These are phyloP conservation scores for Acropora tenuis DNA, from an alignment of 64 coral and sea anemone species.

Conservation along the genomic window DNA sequence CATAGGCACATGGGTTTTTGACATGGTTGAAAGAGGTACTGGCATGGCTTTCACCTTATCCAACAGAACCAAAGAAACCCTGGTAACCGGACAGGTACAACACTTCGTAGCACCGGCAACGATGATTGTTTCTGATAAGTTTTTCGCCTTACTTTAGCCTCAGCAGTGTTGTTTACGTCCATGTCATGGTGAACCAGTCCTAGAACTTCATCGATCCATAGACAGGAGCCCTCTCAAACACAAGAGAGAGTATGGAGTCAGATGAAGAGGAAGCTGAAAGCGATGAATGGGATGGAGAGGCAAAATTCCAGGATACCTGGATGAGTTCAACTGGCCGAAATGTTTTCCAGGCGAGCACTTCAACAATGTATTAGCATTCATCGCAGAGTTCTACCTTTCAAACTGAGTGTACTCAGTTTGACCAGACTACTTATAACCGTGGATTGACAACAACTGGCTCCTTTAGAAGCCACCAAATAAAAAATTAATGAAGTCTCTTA, in stretches of 20 bases:
- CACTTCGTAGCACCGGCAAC: not conserved
- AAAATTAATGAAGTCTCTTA: too few relatives aligned
- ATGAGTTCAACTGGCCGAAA: slow-evolving; percentile 10
- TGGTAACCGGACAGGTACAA: not conserved
- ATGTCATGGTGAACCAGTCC: slow-evolving; percentile 32
- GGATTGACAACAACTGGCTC: too few relatives aligned
- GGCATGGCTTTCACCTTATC: not conserved
- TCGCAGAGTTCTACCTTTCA: too few relatives aligned
- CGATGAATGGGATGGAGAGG: not conserved
- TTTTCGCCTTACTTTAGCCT: not conserved
- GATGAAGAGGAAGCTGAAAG: too few relatives aligned
- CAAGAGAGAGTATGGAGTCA: too few relatives aligned
- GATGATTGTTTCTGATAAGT: not conserved
- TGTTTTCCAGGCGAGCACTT: not conserved
- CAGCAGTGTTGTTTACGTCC: slow-evolving; percentile 4
- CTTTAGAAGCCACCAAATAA: too few relatives aligned
- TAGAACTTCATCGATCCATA: slow-evolving; percentile 32
- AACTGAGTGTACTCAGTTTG: too few relatives aligned
- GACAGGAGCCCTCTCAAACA: too few relatives aligned
- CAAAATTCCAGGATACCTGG: slow-evolving; percentile 14
- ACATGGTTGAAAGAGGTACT: slow-evolving; percentile 20
- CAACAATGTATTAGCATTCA: too few relatives aligned
- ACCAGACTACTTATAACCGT: too few relatives aligned
- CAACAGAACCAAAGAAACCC: not conserved
- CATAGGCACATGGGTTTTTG: slow-evolving; percentile 35